Percentiles rank a stretch among this genome's conserved stretches.
phyloP scores from a whole-genome alignment of 2,797 vertebrate species.

The Pitangus sulphuratus region DNA sequence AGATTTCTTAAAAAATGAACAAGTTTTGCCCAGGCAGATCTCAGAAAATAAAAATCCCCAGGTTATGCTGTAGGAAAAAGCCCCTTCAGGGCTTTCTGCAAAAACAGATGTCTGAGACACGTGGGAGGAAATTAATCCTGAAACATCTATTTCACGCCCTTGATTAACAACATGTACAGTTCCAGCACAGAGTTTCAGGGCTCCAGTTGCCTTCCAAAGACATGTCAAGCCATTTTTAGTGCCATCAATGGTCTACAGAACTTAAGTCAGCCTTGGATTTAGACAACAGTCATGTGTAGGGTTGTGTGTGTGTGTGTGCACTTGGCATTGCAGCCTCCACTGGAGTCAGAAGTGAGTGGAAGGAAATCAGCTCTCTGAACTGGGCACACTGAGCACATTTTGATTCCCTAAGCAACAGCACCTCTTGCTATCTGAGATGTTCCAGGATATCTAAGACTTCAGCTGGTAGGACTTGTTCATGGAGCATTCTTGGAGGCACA shows the following conservation, averaged over 20 bases:
- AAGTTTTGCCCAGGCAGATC: background rate
- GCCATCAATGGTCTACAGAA: background rate
- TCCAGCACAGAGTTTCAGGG: background rate
- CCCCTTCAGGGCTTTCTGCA: background rate
- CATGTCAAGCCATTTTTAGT: background rate
- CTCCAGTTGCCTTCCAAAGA: background rate
- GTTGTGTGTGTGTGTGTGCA: background rate
- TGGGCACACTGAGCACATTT: background rate
- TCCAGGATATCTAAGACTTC: background rate
- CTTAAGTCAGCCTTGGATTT: background rate
- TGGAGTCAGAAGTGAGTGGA: background rate
- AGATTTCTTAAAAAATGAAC: background rate
- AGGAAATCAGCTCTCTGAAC: background rate
- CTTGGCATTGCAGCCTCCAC: background rate
- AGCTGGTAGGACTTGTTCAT: background rate
- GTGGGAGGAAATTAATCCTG: conserved; percentile 9
- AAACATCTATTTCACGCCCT: background rate
- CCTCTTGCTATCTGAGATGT: background rate
- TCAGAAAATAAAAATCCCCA: background rate
- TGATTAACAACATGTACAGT: background rate
- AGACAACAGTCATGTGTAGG: background rate
- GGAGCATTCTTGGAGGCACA: accelerated
- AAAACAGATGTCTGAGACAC: conserved; percentile 13
- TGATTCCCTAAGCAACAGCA: background rate
- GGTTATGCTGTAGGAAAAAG: conserved; percentile 7